These are phyloP conservation scores for Empis stercorea DNA, from an alignment of 2,888 invertebrate genomes.

Conservation along the genomic window DNA sequence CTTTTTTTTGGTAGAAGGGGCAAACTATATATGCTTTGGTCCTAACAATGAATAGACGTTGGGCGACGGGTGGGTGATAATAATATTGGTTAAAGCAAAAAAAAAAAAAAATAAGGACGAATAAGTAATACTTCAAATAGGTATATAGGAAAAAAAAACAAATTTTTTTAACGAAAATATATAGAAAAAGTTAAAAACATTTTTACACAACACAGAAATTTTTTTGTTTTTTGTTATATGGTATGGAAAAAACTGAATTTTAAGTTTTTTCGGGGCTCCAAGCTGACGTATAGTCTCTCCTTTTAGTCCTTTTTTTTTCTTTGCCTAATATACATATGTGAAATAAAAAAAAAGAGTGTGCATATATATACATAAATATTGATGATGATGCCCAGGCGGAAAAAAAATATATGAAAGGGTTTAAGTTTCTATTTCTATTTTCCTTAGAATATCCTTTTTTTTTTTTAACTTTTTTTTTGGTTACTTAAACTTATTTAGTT, in stretches of 20 bases:
- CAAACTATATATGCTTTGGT: no score
- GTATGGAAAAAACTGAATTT: no score
- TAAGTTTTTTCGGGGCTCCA: constrained; percentile 2
- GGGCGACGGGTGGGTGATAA: no score
- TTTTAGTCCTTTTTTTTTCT: no score
- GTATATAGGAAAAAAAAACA: no score
- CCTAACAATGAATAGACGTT: no score
- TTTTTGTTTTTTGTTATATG: neutral
- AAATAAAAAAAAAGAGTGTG: neutral
- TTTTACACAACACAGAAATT: constrained; percentile 1
- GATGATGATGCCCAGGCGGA: constrained; percentile 4
- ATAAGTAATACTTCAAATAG: no score
- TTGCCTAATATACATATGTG: no score
- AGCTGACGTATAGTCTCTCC: constrained; percentile 5
- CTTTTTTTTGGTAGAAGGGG: no score
- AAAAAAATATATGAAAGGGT: constrained; percentile 5
- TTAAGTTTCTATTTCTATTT: constrained; percentile 5
- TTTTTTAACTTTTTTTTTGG: neutral
- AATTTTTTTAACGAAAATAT: no score
- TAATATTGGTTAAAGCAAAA: no score
- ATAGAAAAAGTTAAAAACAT: constrained; percentile 1
- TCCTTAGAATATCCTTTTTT: neutral
- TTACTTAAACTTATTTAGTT: neutral
- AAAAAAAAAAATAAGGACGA: no score
- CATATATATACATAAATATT: constrained; percentile 2